Percentiles rank a stretch among this genome's conserved stretches.
Evolutionary conservation across 2,113 vertebrate species (phyloP).

Genomic region (Coturnix japonica): DNA sequence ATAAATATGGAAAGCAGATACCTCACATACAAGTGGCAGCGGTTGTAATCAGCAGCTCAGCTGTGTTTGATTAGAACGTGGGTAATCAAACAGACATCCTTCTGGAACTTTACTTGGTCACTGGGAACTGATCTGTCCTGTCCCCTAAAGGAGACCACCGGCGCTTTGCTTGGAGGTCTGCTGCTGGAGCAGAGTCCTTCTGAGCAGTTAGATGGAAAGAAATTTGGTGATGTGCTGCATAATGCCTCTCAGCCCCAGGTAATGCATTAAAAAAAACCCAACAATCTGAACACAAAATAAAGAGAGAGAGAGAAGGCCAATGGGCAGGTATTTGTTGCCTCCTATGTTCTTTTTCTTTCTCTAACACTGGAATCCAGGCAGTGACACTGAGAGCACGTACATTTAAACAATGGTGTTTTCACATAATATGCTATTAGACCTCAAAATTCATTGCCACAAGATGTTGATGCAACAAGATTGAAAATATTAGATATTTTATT

Average conservation of each 20-base stretch:
- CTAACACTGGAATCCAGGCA: not conserved
- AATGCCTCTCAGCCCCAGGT: not conserved
- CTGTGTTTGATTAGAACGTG: not conserved
- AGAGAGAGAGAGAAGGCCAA: not conserved
- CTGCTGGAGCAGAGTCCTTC: not conserved
- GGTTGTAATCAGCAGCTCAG: not conserved
- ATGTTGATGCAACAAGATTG: conserved; percentile 39
- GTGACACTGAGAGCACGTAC: not conserved
- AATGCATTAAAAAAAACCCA: not conserved
- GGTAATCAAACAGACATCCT: not conserved
- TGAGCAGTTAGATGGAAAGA: not conserved
- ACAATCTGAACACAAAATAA: not conserved
- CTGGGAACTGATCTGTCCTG: not conserved
- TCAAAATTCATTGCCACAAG: not conserved
- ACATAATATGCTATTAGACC: not conserved
- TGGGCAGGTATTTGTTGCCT: not conserved
- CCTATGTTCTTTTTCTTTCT: not conserved
- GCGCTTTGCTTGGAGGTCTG: not conserved
- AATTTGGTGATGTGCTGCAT: not conserved
- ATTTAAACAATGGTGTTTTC: not conserved
- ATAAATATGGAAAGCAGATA: not conserved
- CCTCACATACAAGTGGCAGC: not conserved
- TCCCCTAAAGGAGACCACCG: not conserved
- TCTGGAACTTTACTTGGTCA: not conserved
- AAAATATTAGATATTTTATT: conserved; percentile 53